These are phyloP conservation scores for Micromesistius poutassou DNA, from an alignment of 2,797 vertebrate genomes.

Conservation along the genomic window DNA sequence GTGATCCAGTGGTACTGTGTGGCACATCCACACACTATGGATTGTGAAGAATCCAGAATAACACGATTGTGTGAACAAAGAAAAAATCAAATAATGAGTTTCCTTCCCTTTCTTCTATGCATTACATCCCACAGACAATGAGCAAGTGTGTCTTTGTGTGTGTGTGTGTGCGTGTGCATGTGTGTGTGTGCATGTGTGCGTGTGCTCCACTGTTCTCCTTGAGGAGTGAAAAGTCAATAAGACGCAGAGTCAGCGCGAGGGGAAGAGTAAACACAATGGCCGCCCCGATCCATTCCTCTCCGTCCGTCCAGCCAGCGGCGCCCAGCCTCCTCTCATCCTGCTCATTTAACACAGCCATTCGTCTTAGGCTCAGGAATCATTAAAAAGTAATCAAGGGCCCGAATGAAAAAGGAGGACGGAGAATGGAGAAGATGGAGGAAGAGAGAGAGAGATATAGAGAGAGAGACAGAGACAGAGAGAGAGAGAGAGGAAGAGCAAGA, in stretches of 20 bases:
- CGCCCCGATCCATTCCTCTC: conserved; percentile 67
- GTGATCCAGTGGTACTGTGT: background rate
- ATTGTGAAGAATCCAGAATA: background rate
- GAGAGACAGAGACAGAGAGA: conserved; percentile 24
- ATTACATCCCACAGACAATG: background rate
- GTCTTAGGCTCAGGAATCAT: conserved; percentile 80
- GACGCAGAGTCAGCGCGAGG: conserved; percentile 45
- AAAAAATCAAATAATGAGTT: background rate
- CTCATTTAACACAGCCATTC: conserved; percentile 79
- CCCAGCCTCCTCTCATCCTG: conserved; percentile 75
- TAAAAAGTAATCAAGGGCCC: conserved; percentile 81
- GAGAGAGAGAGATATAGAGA: conserved; percentile 32
- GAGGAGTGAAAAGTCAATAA: conserved; percentile 37
- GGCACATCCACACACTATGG: background rate
- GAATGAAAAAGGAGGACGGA: conserved; percentile 60
- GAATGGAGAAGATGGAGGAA: conserved; percentile 34
- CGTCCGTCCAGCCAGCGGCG: conserved; percentile 71
- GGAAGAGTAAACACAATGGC: conserved; percentile 70
- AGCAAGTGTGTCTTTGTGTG: background rate
- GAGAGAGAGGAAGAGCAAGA: conserved; percentile 53
- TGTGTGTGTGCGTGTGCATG: background rate
- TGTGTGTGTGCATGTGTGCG: background rate
- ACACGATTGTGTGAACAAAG: background rate
- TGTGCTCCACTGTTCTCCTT: background rate
- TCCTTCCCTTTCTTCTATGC: background rate